Evolutionary conservation across 92 coral and sea anemone genomes (phyloP), one percentile per base, ranked within the genome.

Genomic region (Palythoa grandis): DNA sequence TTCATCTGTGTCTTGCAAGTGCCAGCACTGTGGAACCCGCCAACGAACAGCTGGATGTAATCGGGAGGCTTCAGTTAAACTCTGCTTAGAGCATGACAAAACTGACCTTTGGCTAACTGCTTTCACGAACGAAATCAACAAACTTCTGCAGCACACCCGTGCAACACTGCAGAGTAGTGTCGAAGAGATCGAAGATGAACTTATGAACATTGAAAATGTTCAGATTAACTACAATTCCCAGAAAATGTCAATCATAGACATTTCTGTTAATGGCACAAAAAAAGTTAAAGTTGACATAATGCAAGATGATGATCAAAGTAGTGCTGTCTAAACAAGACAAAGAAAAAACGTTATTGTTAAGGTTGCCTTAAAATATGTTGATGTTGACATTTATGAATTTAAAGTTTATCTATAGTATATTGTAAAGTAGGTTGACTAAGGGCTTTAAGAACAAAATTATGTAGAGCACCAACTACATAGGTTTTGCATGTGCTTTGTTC

Each of bases 21-120:
- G 82, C 82, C 68, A 77, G 82, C 54, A 20, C 82, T 77, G 82
- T 77, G 68, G 82, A 77, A 77, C 82, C 54, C 43, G 82, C 17
- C 69, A 77, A 77, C 23, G 48, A 53, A 77, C 68, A 77, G 68
- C 48, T 16, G 69, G 38, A 50, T 77, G 68, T 77, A 54, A 53
- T 1, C 82, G 68, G 47, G 68, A 54, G 68, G 82, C 82, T 13
- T 77, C 67, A 56, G 68, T 19, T 11, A 77, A 29, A 16, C 47
- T 83, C 76, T 69, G 78, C 77, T 54, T 71, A 39, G 48, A 47
- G 48, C 29, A 69, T 40, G 63, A 57, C 8, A 38, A 52, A 70
- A 17, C 22, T n/a, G 29, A 84, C 37, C 75, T 84, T 25, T 84
- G 87, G 87, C 74, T 84, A 43, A 71, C 80, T 48, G 75, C 76